phyloP scores from a whole-genome alignment of 2,113 vertebrate genomes.

The Myanophis thanlyinensis region DNA sequence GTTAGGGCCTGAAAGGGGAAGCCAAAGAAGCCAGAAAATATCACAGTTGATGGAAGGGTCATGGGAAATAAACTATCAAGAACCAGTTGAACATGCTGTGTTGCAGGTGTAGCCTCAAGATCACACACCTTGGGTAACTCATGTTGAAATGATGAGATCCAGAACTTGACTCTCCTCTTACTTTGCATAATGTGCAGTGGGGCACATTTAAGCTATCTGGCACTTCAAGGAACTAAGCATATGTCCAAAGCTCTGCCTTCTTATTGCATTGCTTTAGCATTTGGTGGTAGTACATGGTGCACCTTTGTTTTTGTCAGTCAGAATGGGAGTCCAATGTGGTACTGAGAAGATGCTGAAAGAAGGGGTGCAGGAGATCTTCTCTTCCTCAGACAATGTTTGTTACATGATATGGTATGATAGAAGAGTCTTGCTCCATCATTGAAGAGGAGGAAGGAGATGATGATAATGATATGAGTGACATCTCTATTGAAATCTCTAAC shows the following conservation, averaged over 20 bases:
- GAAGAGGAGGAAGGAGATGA: neutral
- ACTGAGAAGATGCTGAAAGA: neutral
- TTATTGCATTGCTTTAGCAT: fast-evolving
- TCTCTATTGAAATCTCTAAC: neutral
- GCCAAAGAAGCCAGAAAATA: conserved; percentile 31
- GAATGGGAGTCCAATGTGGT: neutral
- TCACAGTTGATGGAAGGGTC: conserved; percentile 16
- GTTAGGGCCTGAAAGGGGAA: conserved; percentile 63
- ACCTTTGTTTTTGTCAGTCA: neutral
- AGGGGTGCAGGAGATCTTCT: neutral
- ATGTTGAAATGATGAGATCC: neutral
- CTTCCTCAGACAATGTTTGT: neutral
- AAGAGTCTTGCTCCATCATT: neutral
- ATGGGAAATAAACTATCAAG: conserved; percentile 17
- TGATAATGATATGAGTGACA: neutral
- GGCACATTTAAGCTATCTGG: neutral
- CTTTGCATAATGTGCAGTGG: neutral
- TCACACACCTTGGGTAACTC: neutral
- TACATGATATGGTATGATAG: neutral
- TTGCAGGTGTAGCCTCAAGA: neutral
- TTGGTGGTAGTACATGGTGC: fast-evolving
- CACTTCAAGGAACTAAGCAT: neutral
- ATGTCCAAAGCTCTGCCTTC: neutral
- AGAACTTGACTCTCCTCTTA: neutral
- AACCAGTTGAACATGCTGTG: conserved; percentile 1